Conservation (phyloP, 2,113 vertebrate genomes). For the Coregonus clupeaformis region DNA sequence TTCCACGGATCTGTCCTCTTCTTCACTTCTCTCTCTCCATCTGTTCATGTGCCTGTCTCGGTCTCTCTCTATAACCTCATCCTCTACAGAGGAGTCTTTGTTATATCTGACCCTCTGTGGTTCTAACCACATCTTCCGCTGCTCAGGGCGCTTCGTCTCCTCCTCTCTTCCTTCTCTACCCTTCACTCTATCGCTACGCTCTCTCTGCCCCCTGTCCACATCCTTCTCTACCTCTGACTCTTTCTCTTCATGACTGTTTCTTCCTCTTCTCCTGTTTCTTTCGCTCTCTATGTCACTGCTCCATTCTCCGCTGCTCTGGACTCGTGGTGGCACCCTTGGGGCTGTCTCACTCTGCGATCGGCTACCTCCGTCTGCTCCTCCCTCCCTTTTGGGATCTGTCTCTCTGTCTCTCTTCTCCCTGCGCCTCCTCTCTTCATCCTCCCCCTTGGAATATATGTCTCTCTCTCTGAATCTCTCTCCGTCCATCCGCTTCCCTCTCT, state of each 20-base stretch:
- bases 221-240: slow-evolving; percentile 36
- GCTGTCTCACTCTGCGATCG: slow-evolving; percentile 13
- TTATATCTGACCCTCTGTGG: slow-evolving; percentile 55
- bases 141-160: slow-evolving; percentile 12
- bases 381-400: slow-evolving; percentile 2
- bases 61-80: slow-evolving; percentile 43
- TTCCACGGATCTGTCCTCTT: slow-evolving; percentile 21
- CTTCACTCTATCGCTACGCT: slow-evolving; percentile 22
- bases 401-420: slow-evolving; percentile 28
- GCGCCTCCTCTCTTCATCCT: slow-evolving; percentile 10
- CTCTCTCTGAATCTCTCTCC: not conserved
- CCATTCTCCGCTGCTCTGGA: slow-evolving; percentile 57
- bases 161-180: slow-evolving; percentile 18
- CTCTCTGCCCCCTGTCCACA: not conserved
- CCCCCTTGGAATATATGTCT: too few species aligned
- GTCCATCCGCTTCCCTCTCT: slow-evolving; percentile 1
- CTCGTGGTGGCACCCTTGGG: slow-evolving; percentile 23
- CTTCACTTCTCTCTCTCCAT: slow-evolving; percentile 5
- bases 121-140: slow-evolving; percentile 72
- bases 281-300: slow-evolving; percentile 53
- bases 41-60: not conserved
- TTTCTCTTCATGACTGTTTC: slow-evolving; percentile 39
- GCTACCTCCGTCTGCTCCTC: slow-evolving; percentile 20
- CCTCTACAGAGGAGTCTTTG: slow-evolving; percentile 35
- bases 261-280: slow-evolving; percentile 9